A percentile compares a stretch with the other conserved stretches of the same genome.
Conservation (phyloP, 2,113 vertebrate genomes). For the Leptobrachium leishanense region DNA sequence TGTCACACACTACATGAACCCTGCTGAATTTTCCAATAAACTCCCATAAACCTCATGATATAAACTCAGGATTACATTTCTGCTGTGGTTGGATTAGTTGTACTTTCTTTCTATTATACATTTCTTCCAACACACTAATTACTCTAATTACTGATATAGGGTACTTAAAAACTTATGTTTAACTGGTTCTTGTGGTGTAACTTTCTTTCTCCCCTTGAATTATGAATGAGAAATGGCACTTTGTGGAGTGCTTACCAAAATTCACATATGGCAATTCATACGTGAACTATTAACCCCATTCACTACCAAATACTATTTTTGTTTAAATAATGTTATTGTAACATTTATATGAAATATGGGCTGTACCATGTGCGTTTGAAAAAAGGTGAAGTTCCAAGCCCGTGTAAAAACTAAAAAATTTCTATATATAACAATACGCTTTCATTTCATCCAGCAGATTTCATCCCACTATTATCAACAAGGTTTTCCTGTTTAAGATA, state of each 20-base stretch:
- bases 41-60: slow-evolving; percentile 70
- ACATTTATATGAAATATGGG: no score
- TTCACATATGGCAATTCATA: not conserved
- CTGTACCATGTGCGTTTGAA: no score
- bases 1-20: slow-evolving; percentile 75
- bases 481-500: no score
- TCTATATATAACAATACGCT: no score
- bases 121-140: slow-evolving; percentile 52
- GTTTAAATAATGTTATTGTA: no score
- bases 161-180: slow-evolving; percentile 7
- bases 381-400: no score
- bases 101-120: slow-evolving; percentile 40
- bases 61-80: slow-evolving; percentile 72
- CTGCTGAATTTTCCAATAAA: slow-evolving; percentile 79
- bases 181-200: not conserved
- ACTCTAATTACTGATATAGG: slow-evolving; percentile 10
- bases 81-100: slow-evolving; percentile 53
- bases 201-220: not conserved
- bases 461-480: no score
- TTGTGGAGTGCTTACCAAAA: not conserved
- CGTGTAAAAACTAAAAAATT: no score
- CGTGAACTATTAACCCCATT: no score
- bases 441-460: no score
- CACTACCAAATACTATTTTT: no score
- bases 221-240: not conserved